Conservation (phyloP, 2,888 invertebrate genomes). For the Flexamia atlantica region DNA sequence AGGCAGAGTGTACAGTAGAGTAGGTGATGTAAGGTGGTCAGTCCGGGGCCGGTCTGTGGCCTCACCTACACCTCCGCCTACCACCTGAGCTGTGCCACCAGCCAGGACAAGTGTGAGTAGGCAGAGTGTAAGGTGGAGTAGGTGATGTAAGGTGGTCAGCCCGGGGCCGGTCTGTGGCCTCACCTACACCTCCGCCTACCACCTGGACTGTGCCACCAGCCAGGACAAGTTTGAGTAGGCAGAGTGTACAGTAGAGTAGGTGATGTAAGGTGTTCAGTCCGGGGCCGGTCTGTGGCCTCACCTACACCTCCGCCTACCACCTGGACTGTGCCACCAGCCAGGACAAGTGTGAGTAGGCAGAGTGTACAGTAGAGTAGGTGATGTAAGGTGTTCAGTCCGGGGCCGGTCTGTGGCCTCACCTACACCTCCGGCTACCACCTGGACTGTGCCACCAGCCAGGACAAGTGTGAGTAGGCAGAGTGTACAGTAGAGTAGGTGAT, state of each 20-base stretch:
- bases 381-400: no score
- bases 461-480: no score
- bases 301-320: slow-evolving; percentile 63
- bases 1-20: no score
- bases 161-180: slow-evolving; percentile 58
- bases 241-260: background rate
- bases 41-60: slow-evolving; percentile 58
- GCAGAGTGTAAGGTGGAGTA: background rate
- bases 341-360: slow-evolving; percentile 60
- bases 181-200: slow-evolving; percentile 63
- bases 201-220: slow-evolving; percentile 60
- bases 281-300: slow-evolving; percentile 60
- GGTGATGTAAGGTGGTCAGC: background rate
- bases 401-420: no score
- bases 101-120: slow-evolving; percentile 58
- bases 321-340: slow-evolving; percentile 59
- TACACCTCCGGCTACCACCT: no score
- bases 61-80: slow-evolving; percentile 63
- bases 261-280: background rate
- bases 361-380: no score
- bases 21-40: background rate
- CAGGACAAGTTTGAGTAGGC: slow-evolving; percentile 61
- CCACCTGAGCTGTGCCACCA: slow-evolving; percentile 61
- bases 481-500: no score
- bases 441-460: no score